phyloP scores from a whole-genome alignment of 2,888 invertebrate species.

The Macrophya alboannulata region DNA sequence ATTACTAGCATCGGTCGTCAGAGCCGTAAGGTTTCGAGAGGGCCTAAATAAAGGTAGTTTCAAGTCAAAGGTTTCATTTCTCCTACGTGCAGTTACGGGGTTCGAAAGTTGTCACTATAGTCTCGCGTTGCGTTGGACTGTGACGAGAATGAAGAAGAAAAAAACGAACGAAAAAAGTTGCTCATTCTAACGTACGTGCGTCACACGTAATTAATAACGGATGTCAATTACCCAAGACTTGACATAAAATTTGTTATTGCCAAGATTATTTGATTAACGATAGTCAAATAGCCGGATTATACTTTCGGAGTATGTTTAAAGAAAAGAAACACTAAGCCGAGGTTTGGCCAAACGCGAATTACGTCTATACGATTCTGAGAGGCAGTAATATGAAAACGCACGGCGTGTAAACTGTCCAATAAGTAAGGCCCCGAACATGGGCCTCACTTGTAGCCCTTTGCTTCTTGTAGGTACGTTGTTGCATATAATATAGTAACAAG shows the following conservation, averaged over 20 bases:
- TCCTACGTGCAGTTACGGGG: not conserved
- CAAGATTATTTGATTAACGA: conserved; percentile 17
- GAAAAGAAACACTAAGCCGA: not conserved
- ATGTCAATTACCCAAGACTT: conserved; percentile 31
- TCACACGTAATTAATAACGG: conserved; percentile 38
- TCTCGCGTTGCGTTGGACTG: not conserved
- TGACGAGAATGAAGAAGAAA: not conserved
- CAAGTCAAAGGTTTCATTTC: not conserved
- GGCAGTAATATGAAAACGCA: conserved; percentile 65
- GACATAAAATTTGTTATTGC: conserved; percentile 22
- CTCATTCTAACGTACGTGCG: not conserved
- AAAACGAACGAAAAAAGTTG: conserved; percentile 5
- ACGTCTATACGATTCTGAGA: conserved; percentile 38
- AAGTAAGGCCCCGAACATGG: conserved; percentile 76
- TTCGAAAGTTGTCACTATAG: conserved; percentile 5
- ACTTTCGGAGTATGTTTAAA: not conserved
- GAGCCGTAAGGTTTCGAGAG: not conserved
- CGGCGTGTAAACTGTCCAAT: conserved; percentile 78
- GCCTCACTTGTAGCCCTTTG: conserved; percentile 70
- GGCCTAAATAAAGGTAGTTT: not conserved
- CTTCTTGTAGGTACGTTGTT: conserved; percentile 68
- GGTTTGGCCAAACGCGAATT: conserved; percentile 36
- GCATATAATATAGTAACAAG: conserved; percentile 65
- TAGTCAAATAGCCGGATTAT: conserved; percentile 6
- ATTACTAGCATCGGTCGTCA: conserved; percentile 58